A percentile compares a stretch with the other conserved stretches of the same genome.
These are phyloP conservation scores for Equus przewalskii DNA, from an alignment of 2,113 vertebrate genomes.

Conservation along the genomic window DNA sequence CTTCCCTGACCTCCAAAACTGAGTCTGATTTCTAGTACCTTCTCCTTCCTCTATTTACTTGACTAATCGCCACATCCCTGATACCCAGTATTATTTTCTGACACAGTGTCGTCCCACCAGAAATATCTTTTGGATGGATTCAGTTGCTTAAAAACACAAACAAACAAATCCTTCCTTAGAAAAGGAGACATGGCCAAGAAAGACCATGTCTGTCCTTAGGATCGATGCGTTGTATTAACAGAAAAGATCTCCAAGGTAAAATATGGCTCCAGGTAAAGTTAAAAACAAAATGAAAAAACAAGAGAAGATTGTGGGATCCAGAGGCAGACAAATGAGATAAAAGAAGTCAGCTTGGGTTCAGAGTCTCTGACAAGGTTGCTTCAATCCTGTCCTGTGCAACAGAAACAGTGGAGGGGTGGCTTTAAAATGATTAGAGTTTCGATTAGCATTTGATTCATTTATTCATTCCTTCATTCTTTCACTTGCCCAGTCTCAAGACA, in stretches of 20 bases:
- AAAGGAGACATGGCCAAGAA: not conserved
- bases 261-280: not conserved
- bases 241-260: slow-evolving; percentile 61
- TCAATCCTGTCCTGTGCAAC: fast-evolving
- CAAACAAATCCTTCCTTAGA: not conserved
- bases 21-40: not conserved
- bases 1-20: not conserved
- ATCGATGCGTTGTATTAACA: not conserved
- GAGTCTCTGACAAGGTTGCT: not conserved
- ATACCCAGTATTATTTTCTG: not conserved
- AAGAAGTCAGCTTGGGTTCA: not conserved
- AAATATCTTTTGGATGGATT: slow-evolving; percentile 31
- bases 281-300: slow-evolving; percentile 56
- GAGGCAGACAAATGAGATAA: not conserved
- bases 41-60: not conserved
- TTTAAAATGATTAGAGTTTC: not conserved
- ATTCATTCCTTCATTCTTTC: not conserved
- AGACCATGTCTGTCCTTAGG: slow-evolving; percentile 17
- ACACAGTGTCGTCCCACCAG: not conserved
- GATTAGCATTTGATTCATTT: not conserved
- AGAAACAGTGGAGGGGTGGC: not conserved
- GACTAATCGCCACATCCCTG: not conserved
- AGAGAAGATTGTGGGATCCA: not conserved
- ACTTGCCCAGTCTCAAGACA: not conserved
- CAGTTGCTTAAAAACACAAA: slow-evolving; percentile 57